Conservation (phyloP, 2,113 vertebrate species). For the Ailurus styani region DNA sequence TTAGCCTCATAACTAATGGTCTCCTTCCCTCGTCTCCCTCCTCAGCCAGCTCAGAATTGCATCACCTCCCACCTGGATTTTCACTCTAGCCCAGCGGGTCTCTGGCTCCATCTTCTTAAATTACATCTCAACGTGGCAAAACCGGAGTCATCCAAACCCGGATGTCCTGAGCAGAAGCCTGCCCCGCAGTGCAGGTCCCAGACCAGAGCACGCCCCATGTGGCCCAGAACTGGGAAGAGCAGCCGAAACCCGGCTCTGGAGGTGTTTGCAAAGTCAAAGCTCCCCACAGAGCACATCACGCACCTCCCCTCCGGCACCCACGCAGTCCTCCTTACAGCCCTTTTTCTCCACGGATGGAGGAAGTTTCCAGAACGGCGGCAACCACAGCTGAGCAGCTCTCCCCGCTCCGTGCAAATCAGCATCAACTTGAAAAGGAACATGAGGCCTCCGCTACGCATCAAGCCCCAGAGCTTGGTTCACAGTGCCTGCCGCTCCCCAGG, state of each 20-base stretch:
- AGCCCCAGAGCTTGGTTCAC: conserved; percentile 26
- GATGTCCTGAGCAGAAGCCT: rapidly evolving
- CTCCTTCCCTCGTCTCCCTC: neutral
- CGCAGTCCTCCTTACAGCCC: rapidly evolving
- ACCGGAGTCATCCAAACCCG: rapidly evolving
- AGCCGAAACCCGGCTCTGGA: neutral
- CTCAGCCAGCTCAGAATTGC: rapidly evolving
- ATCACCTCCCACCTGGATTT: rapidly evolving
- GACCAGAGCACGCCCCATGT: rapidly evolving
- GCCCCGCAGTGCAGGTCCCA: rapidly evolving
- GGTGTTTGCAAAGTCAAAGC: neutral
- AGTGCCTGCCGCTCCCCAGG: conserved; percentile 31
- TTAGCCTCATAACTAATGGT: rapidly evolving
- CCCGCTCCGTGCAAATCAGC: rapidly evolving
- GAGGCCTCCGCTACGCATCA: neutral
- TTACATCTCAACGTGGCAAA: neutral
- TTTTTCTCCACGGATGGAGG: rapidly evolving
- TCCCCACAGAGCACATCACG: rapidly evolving
- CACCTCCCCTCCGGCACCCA: rapidly evolving
- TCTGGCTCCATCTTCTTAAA: neutral
- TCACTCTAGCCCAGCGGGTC: rapidly evolving
- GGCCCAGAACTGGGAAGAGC: rapidly evolving
- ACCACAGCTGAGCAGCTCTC: neutral
- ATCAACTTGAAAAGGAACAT: rapidly evolving
- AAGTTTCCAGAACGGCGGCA: neutral